These are phyloP conservation scores for Pyrocephalus nanus DNA, from an alignment of 2,797 vertebrate genomes.

Conservation along the genomic window DNA sequence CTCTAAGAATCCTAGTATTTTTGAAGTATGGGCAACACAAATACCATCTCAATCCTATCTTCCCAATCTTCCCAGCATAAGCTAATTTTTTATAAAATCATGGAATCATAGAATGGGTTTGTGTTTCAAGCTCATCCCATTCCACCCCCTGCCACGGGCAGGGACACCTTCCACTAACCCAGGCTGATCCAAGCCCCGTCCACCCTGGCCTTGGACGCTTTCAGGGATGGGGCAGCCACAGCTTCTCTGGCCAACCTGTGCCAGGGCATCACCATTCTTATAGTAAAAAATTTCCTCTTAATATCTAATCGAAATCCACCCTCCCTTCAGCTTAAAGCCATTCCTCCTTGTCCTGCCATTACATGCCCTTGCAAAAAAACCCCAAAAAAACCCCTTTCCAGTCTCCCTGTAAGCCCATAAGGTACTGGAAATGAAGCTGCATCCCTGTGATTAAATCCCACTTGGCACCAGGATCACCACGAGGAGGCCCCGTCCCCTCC, in stretches of 20 bases:
- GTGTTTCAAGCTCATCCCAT: fast-evolving
- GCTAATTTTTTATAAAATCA: neutral
- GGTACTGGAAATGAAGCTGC: neutral
- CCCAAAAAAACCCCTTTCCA: neutral
- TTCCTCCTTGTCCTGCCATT: neutral
- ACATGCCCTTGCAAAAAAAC: neutral
- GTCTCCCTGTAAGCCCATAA: neutral
- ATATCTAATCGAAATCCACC: neutral
- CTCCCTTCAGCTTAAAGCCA: neutral
- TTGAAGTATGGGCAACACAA: neutral
- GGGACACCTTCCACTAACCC: neutral
- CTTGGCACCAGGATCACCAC: fast-evolving
- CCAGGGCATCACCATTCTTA: neutral
- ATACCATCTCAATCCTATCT: neutral
- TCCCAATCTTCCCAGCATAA: neutral
- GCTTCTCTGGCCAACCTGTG: neutral
- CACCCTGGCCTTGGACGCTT: neutral
- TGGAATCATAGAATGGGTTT: neutral
- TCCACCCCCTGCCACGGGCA: neutral
- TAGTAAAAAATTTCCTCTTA: neutral
- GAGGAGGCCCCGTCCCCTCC: neutral
- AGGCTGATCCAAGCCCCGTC: neutral
- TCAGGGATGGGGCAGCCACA: neutral
- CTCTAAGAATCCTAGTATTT: neutral
- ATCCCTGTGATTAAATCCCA: neutral